Base-by-base conservation (phyloP, 2,113 vertebrate genomes). In the Amphiprion percula region DNA sequence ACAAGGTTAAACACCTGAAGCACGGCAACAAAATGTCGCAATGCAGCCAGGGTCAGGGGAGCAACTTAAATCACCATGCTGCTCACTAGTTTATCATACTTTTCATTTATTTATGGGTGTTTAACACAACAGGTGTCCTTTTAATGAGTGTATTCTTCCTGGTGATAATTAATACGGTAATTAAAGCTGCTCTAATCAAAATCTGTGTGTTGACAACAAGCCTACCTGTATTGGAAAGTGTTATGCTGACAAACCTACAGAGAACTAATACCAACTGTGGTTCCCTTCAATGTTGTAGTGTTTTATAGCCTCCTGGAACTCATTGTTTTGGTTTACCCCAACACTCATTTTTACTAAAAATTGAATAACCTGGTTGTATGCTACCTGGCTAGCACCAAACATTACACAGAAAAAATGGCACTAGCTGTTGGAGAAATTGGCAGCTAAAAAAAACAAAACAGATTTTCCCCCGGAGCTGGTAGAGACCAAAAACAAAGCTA, bases 1-100 rank as follows among this genome's bases (percentile, higher is more conserved):
- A 94, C 91, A 91, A 78, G 86, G 82, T 92, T 85, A 92, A 93
- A 91, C 87, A 88, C 86, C 91, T 85, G 72, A 87, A 92, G 88
- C 84, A 74, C 21, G 78, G 74, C 68, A 30, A 74, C 76, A 87
- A 82, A 88, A 89, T 81, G 59, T 83, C 54, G 56, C 6, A 23
- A 54, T 28, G 4, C 74, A 77, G 67, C 53, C 28, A 15, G 68
- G 88, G 90, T 93, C 85, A 90, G 9, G 47, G 59, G 87, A 74
- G 74, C 80, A 82, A 59, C 79, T 68, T 83, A 73, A 79, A 91
- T 83, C 41, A 10, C 69, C 5, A 7, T 12, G 24, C 24, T 11
- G 44, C 44, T 72, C 23, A 19, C 28, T 46, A 37, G 65, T 68
- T 73, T 74, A 66, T 21, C 26, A 10, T 26, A 58, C 79, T 80